A percentile compares a stretch with the other conserved stretches of the same genome.
phyloP scores from a whole-genome alignment of 2,113 vertebrate species.

The Cygnus atratus region DNA sequence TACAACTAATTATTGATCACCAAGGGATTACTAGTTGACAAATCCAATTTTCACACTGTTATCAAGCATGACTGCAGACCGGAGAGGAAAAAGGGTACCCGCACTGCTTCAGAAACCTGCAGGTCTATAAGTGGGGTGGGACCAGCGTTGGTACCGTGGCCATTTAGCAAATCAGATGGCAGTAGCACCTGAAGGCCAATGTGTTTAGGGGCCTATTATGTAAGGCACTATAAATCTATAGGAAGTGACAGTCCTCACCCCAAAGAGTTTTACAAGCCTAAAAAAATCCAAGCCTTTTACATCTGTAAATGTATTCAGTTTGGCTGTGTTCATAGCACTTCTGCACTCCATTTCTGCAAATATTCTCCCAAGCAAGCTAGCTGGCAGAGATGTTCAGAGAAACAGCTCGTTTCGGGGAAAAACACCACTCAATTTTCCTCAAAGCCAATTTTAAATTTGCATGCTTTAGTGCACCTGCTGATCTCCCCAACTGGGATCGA shows the following conservation, averaged over 20 bases:
- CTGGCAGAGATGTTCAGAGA: not conserved
- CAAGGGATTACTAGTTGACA: slow-evolving; percentile 66
- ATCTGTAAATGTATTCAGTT: not conserved
- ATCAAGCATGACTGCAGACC: slow-evolving; percentile 15
- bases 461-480: slow-evolving; percentile 20
- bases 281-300: not conserved
- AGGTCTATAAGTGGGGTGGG: not conserved
- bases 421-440: not conserved
- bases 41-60: slow-evolving; percentile 59
- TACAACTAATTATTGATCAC: slow-evolving; percentile 69
- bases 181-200: not conserved
- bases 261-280: not conserved
- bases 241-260: not conserved
- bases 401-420: not conserved
- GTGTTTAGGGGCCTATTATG: not conserved
- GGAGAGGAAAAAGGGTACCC: not conserved
- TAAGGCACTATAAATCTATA: not conserved
- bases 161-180: not conserved
- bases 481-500: not conserved
- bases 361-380: not conserved
- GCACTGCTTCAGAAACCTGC: not conserved
- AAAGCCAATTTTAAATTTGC: slow-evolving; percentile 1
- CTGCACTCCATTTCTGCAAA: not conserved
- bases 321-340: not conserved
- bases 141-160: fast-evolving